Evolutionary conservation across 64 coral and sea anemone genomes (phyloP).

Genomic region (Montipora efflorescens): DNA sequence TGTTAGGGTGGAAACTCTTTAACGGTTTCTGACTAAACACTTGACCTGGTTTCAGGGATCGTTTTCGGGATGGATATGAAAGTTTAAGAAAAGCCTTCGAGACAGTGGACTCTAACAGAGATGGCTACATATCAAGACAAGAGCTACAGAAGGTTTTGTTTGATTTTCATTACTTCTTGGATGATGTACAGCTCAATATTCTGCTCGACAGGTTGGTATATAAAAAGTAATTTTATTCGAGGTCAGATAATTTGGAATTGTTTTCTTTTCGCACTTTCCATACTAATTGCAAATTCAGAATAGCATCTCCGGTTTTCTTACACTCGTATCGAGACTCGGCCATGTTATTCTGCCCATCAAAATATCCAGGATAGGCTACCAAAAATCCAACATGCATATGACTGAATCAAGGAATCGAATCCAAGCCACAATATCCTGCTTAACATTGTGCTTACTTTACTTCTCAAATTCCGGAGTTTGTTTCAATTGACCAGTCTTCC

Average conservation of each 20-base stretch:
- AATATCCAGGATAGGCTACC: too few relatives aligned
- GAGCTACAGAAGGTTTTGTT: constrained; percentile 91
- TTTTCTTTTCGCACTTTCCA: too few relatives aligned
- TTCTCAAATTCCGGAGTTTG: too few relatives aligned
- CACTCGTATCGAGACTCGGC: too few relatives aligned
- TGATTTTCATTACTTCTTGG: constrained; percentile 90
- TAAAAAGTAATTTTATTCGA: not conserved
- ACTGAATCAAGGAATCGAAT: too few relatives aligned
- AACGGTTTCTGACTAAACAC: not conserved
- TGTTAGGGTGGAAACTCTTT: not conserved
- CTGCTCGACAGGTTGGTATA: constrained; percentile 79
- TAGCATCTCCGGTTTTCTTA: too few relatives aligned
- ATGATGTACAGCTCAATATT: constrained; percentile 83
- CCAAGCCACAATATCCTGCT: too few relatives aligned
- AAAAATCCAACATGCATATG: too few relatives aligned
- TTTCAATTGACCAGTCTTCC: too few relatives aligned
- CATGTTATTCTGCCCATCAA: too few relatives aligned
- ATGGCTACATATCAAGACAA: constrained; percentile 86
- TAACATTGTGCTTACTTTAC: not conserved
- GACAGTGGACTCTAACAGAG: constrained; percentile 84
- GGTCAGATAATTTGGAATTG: not conserved
- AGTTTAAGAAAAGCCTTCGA: constrained; percentile 93
- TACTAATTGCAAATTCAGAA: not conserved
- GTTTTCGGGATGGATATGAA: constrained; percentile 93
- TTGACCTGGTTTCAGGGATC: constrained; percentile 53